phyloP scores from a whole-genome alignment of 1,140 invertebrate species.

The Anadara kagoshimensis region DNA sequence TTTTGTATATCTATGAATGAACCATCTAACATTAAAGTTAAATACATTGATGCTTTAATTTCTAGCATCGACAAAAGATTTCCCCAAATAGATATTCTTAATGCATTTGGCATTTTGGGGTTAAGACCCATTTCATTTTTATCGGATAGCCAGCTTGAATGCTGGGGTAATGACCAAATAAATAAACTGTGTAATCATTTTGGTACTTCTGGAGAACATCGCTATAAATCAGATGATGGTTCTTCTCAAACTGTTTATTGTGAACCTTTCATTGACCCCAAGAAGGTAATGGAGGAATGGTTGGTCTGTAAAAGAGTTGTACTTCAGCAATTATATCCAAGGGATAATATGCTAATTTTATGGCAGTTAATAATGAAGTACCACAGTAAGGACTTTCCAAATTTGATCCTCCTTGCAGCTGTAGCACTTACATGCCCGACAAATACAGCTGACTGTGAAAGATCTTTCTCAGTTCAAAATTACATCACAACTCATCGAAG shows the following conservation, averaged over 20 bases:
- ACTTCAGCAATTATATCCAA: not conserved
- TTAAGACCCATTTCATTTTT: too few relatives aligned
- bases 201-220: not conserved
- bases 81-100: not conserved
- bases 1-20: not conserved
- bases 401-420: not conserved
- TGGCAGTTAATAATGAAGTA: not conserved
- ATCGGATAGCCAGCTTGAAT: not conserved
- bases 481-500: too few relatives aligned
- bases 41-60: not conserved
- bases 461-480: not conserved
- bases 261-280: not conserved
- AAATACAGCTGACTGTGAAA: not conserved
- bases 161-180: not conserved
- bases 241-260: too few relatives aligned
- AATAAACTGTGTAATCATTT: not conserved
- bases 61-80: not conserved
- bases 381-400: not conserved
- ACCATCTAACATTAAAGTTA: not conserved
- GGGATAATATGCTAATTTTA: not conserved
- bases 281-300: not conserved
- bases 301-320: not conserved
- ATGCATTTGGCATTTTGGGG: not conserved
- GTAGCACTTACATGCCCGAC: not conserved
- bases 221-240: too few relatives aligned